A percentile compares a stretch with the other conserved stretches of the same genome.
Conservation (phyloP, 30 jellyfish, hydroid and myxozoan species). For the Aurelia sp. region DNA sequence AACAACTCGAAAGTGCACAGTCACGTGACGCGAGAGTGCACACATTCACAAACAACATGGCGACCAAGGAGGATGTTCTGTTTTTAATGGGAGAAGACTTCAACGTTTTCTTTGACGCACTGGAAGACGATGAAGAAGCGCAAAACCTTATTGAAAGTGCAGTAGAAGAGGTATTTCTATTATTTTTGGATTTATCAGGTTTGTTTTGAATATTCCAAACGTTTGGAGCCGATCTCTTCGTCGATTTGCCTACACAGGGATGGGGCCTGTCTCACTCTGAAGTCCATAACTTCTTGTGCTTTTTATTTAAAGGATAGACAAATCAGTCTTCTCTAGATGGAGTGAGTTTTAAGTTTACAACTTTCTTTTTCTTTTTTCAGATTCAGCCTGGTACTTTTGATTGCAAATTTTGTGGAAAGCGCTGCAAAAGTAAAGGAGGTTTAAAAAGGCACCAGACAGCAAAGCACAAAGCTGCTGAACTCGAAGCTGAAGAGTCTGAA, state of each 20-base stretch:
- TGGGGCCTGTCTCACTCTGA: not conserved
- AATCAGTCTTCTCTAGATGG: no score
- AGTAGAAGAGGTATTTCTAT: not conserved
- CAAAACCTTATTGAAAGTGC: not conserved
- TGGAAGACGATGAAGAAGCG: not conserved
- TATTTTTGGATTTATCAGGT: not conserved
- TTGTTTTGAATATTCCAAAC: not conserved
- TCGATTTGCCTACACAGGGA: not conserved
- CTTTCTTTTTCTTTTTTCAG: not conserved
- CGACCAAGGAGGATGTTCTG: not conserved
- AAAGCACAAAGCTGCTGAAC: not conserved
- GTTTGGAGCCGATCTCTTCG: not conserved
- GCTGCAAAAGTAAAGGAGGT: not conserved
- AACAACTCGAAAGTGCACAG: no score
- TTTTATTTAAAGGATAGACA: not conserved
- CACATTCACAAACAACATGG: not conserved
- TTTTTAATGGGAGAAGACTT: not conserved
- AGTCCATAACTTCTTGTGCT: not conserved
- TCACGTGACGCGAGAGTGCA: constrained; percentile 12
- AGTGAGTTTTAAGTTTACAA: not conserved
- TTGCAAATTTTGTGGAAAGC: not conserved
- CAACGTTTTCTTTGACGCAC: not conserved
- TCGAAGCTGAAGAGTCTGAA: not conserved
- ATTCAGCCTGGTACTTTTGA: constrained; percentile 3
- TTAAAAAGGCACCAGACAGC: constrained; percentile 4